Evolutionary conservation across 2,888 invertebrate species (phyloP), one percentile per base, ranked within the genome.

Genomic region (Heliconius ethilla): DNA sequence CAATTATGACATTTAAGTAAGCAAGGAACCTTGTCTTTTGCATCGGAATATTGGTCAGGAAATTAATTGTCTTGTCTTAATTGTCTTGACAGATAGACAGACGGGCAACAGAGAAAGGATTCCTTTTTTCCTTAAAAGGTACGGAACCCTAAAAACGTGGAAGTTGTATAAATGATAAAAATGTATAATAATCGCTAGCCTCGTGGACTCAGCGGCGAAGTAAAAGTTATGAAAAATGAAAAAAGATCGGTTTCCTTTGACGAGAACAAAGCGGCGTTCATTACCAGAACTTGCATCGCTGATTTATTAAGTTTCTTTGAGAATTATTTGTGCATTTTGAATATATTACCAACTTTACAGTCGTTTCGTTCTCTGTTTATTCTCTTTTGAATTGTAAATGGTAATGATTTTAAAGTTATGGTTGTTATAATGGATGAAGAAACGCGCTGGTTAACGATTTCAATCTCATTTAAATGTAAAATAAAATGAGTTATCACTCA

Each of bases 281-380:
- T 79, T 79, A 79, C 70, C 74, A 67, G 66, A 65, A 63, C 73
- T 72, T 74, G 70, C 79, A 70, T 76, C 55, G 76, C 78, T 84
- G 84, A 84, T 86, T 88, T 87, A 86, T 86, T 83, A 84, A 84
- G 81, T 82, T 83, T 81, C 77, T 80, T 55, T 29, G 29, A 37
- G 72, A 75, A 75, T 75, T 33, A 67, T 67, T 66, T 78, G 45
- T 69, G 63, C 75, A 78, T 78, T 75, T 75, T 69, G 77, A 78
- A 78, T 78, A 78, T 78, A 75, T 78, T 78, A 75, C 69, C 6
- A 63, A 78, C 51, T 74, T 70, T 63, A 59, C n/a, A 72, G 72
- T 74, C 74, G 40, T 63, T 74, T 74, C 37, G 37, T 63, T 75
- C 69, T 27, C 15, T 70, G 29, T 37, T 72, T 72, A 4, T 72